Evolutionary conservation across 1,140 invertebrate species (phyloP).

Genomic region (Caligus rogercresseyi): DNA sequence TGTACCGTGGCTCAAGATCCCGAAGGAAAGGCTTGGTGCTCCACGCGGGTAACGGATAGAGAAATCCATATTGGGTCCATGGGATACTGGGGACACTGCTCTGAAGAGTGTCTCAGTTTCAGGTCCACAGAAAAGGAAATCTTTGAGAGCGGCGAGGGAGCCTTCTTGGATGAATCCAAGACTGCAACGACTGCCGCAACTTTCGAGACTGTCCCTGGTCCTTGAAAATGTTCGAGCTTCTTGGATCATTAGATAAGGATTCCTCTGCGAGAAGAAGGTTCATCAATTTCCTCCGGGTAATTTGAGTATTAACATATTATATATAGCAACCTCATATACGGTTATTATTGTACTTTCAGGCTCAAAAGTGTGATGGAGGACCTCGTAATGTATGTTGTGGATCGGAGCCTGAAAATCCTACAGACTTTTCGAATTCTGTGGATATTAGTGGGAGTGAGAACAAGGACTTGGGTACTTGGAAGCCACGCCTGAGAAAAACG

Average conservation of each 20-base stretch:
- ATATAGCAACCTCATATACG: too few species aligned
- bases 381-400: not conserved
- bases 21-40: not conserved
- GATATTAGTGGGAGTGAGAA: not conserved
- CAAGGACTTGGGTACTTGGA: not conserved
- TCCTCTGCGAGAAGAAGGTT: not conserved
- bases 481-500: not conserved
- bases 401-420: not conserved
- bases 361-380: not conserved
- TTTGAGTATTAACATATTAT: not conserved
- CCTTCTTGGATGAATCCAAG: not conserved
- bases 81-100: not conserved
- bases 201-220: not conserved
- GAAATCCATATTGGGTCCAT: not conserved
- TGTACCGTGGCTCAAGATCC: not conserved
- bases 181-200: not conserved
- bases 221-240: not conserved
- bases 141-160: not conserved
- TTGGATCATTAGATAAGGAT: not conserved
- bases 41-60: not conserved
- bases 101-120: not conserved
- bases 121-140: not conserved
- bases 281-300: not conserved
- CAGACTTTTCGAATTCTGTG: not conserved
- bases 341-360: not conserved